Conservation (phyloP, 2,888 invertebrate species). For the Rhorus exstirpatorius region DNA sequence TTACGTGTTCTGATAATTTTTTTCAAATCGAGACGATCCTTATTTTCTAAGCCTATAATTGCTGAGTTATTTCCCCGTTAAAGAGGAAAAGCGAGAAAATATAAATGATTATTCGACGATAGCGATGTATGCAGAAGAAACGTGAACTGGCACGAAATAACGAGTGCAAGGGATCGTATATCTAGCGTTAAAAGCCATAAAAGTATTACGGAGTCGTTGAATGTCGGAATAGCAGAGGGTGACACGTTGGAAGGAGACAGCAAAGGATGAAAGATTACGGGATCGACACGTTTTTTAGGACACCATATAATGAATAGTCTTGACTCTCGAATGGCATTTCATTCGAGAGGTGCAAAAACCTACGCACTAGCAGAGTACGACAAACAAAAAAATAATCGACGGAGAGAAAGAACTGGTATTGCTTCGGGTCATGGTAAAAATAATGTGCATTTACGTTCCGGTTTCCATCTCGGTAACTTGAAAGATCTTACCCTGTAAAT, state of each 20-base stretch:
- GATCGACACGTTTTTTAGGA: conserved; percentile 6
- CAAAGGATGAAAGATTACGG: conserved; percentile 11
- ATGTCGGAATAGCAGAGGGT: conserved; percentile 52
- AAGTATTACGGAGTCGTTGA: conserved; percentile 58
- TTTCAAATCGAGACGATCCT: not conserved
- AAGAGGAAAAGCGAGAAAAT: conserved; percentile 18
- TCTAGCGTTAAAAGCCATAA: conserved; percentile 43
- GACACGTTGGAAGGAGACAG: conserved; percentile 33
- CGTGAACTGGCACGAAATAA: conserved; percentile 46
- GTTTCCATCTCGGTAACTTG: too few species aligned
- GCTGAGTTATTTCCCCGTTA: not conserved
- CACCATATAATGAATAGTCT: conserved; percentile 48
- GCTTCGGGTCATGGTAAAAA: too few species aligned
- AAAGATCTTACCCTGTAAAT: too few species aligned
- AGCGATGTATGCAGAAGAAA: conserved; percentile 34
- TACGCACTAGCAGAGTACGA: conserved; percentile 30
- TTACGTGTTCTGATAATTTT: conserved; percentile 11
- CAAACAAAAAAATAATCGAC: conserved; percentile 7
- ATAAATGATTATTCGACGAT: conserved; percentile 42
- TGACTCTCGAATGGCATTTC: conserved; percentile 22
- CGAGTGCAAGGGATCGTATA: conserved; percentile 59
- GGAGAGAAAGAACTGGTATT: too few species aligned
- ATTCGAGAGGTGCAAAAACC: conserved; percentile 7
- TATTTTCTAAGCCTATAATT: conserved; percentile 16
- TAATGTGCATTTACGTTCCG: too few species aligned